These are phyloP conservation scores for Sebastes taczanowskii DNA, from an alignment of 2,797 vertebrate genomes.

Conservation along the genomic window DNA sequence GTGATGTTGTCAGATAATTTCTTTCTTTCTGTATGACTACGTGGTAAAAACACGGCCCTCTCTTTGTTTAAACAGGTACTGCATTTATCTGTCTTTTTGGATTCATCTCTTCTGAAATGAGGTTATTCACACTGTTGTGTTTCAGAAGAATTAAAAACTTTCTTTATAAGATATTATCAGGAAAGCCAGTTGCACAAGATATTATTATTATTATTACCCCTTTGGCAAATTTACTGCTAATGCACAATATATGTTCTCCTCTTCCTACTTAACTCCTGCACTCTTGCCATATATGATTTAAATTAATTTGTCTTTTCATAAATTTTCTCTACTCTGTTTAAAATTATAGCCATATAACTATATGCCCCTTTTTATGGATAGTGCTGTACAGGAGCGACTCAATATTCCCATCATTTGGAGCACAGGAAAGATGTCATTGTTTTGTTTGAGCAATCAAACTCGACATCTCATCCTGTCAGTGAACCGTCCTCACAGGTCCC, in stretches of 20 bases:
- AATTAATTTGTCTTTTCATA: not conserved
- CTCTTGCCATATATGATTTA: not conserved
- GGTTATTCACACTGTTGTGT: not conserved
- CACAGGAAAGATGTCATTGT: not conserved
- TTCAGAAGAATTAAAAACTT: not conserved
- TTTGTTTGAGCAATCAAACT: not conserved
- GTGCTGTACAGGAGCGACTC: not conserved
- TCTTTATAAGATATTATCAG: not conserved
- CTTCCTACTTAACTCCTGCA: not conserved
- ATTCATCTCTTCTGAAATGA: not conserved
- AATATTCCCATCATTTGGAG: slow-evolving; percentile 6
- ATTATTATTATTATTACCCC: not conserved
- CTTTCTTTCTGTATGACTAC: not conserved
- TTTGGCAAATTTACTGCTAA: not conserved
- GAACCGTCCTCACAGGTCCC: not conserved
- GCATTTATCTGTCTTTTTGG: not conserved
- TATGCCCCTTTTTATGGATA: not conserved
- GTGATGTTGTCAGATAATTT: not conserved
- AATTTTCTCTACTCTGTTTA: not conserved
- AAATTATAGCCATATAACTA: not conserved
- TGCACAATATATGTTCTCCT: not conserved
- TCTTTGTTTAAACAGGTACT: not conserved
- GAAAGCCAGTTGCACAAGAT: not conserved
- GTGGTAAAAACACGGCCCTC: not conserved
- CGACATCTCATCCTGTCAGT: not conserved